Conservation (phyloP, 2,888 invertebrate species). For the Hanleya hanleyi region DNA sequence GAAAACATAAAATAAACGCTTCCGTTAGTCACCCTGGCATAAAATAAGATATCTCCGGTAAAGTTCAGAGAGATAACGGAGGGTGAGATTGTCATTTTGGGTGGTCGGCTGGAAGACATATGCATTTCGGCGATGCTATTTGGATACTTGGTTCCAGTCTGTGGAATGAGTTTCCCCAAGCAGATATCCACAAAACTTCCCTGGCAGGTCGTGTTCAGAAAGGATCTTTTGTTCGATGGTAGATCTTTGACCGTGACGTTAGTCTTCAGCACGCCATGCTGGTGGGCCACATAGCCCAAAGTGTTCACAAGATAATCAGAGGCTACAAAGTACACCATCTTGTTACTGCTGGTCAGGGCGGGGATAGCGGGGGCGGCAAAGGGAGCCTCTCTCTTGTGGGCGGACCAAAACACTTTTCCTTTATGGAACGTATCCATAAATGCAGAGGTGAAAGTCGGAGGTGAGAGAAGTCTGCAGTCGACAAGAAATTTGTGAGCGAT, state of each 20-base stretch:
- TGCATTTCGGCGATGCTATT: not conserved
- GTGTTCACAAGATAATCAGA: conserved; percentile 17
- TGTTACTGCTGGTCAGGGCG: not conserved
- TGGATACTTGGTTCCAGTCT: conserved; percentile 2
- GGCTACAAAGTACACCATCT: conserved; percentile 9
- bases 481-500: conserved; percentile 1
- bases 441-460: conserved; percentile 7
- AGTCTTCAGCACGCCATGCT: conserved; percentile 1
- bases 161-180: conserved; percentile 2
- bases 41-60: conserved; percentile 5
- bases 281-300: not conserved
- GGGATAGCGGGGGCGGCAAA: not conserved
- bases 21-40: not conserved
- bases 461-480: conserved; percentile 14
- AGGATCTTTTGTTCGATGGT: not conserved
- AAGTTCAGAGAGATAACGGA: conserved; percentile 4
- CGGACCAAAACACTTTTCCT: conserved; percentile 13
- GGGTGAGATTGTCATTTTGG: not conserved
- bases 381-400: not conserved
- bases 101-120: not conserved
- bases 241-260: not conserved
- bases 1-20: not conserved
- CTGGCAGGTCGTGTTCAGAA: conserved; percentile 9
- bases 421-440: conserved; percentile 9
- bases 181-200: not conserved